These are phyloP conservation scores for Lobophora halterata DNA, from an alignment of 2,888 invertebrate species.

Conservation along the genomic window DNA sequence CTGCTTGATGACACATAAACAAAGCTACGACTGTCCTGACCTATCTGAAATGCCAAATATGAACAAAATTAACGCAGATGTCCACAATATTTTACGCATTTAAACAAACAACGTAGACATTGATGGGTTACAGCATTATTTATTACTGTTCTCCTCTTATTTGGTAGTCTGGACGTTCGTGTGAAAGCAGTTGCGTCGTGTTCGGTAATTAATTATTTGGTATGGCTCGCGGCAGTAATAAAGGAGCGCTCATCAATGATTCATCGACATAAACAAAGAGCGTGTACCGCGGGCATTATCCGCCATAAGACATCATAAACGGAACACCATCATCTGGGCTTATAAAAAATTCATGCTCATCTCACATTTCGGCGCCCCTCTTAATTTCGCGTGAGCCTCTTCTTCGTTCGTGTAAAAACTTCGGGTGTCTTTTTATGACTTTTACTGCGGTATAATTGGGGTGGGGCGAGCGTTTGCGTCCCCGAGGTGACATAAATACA, in stretches of 20 bases:
- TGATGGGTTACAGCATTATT: conserved; percentile 36
- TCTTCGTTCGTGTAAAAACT: conserved; percentile 80
- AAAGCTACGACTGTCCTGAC: conserved; percentile 32
- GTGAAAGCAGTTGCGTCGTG: conserved; percentile 37
- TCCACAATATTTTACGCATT: conserved; percentile 35
- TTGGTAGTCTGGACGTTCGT: conserved; percentile 36
- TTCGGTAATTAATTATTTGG: conserved; percentile 74
- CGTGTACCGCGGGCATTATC: conserved; percentile 73
- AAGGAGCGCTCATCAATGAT: conserved; percentile 73
- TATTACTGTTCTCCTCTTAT: conserved; percentile 37
- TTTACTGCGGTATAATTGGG: conserved; percentile 82
- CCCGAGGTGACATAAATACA: conserved; percentile 80
- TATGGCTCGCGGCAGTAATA: conserved; percentile 64
- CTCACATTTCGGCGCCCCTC: conserved; percentile 81
- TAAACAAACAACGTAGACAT: conserved; percentile 40
- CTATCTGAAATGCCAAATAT: conserved; percentile 32
- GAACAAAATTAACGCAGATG: conserved; percentile 39
- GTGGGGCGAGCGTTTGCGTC: conserved; percentile 75
- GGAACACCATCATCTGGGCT: conserved; percentile 78
- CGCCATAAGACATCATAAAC: conserved; percentile 80
- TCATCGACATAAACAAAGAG: conserved; percentile 67
- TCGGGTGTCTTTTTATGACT: conserved; percentile 82
- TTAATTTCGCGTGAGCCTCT: conserved; percentile 79
- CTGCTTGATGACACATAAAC: conserved; percentile 32
- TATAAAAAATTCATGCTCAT: conserved; percentile 81